Conservation (phyloP, 2,113 vertebrate species). For the Plecotus auritus region DNA sequence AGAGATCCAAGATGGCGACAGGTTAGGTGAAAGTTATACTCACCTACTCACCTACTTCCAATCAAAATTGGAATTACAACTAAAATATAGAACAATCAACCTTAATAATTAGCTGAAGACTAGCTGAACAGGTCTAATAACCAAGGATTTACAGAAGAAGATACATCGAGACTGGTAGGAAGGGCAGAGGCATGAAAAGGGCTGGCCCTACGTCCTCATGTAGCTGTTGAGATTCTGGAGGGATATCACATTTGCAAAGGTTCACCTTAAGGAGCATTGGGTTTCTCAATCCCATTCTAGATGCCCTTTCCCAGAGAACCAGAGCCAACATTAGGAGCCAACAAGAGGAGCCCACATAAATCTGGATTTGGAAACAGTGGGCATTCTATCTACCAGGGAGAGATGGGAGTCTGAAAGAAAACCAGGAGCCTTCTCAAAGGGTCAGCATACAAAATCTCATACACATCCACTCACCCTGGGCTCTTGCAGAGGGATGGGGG, state of each 20-base stretch:
- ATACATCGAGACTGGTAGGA: not conserved
- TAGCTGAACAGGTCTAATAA: not conserved
- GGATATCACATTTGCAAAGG: not conserved
- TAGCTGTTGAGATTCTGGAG: not conserved
- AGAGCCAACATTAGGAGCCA: not conserved
- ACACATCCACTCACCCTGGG: not conserved
- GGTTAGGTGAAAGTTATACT: not conserved
- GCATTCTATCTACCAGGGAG: not conserved
- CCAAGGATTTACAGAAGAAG: not conserved
- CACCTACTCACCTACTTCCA: not conserved
- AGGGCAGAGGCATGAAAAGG: not conserved
- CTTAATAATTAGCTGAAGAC: not conserved
- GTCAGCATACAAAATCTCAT: not conserved
- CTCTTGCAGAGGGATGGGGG: not conserved
- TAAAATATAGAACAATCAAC: not conserved
- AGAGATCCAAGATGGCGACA: not conserved
- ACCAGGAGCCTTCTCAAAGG: not conserved
- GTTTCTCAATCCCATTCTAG: not conserved
- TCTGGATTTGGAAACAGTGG: not conserved
- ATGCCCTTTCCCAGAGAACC: not conserved
- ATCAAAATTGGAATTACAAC: not conserved
- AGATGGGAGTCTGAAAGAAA: not conserved
- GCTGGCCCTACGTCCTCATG: not conserved
- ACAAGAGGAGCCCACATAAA: not conserved
- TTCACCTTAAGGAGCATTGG: not conserved